phyloP scores from a whole-genome alignment of 2,888 invertebrate genomes.

The Leptothorax acervorum region DNA sequence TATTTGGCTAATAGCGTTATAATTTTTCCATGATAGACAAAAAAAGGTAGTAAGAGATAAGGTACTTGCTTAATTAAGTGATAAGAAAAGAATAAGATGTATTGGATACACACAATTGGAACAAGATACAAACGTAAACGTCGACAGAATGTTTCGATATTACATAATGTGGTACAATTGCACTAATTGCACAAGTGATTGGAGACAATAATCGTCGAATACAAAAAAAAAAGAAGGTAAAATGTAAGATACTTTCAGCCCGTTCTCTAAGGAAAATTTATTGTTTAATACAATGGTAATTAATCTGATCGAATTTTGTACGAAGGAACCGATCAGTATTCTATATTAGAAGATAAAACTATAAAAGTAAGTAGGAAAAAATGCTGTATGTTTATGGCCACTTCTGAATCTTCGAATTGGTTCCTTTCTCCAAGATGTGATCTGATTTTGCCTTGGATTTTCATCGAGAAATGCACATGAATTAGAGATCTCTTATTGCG shows the following conservation, averaged over 20 bases:
- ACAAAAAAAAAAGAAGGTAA: conserved; percentile 47
- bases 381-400: background rate
- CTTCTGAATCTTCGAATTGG: background rate
- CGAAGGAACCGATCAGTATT: conserved; percentile 12
- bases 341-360: conserved; percentile 10
- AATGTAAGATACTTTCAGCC: conserved; percentile 46
- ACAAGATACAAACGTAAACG: conserved; percentile 20
- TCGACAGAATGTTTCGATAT: conserved; percentile 32
- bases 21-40: conserved; percentile 41
- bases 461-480: background rate
- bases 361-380: background rate
- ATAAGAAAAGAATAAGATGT: conserved; percentile 36
- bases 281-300: conserved; percentile 55
- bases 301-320: conserved; percentile 48
- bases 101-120: background rate
- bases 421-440: conserved; percentile 39
- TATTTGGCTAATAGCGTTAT: conserved; percentile 8
- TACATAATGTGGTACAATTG: conserved; percentile 36
- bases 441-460: conserved; percentile 5
- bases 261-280: conserved; percentile 22
- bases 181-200: conserved; percentile 63
- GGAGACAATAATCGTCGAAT: conserved; percentile 69
- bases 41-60: conserved; percentile 40
- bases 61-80: conserved; percentile 26
- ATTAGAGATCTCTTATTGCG: conserved; percentile 48